Conservation (phyloP, 2,113 vertebrate species). For the Ascaphus truei region DNA sequence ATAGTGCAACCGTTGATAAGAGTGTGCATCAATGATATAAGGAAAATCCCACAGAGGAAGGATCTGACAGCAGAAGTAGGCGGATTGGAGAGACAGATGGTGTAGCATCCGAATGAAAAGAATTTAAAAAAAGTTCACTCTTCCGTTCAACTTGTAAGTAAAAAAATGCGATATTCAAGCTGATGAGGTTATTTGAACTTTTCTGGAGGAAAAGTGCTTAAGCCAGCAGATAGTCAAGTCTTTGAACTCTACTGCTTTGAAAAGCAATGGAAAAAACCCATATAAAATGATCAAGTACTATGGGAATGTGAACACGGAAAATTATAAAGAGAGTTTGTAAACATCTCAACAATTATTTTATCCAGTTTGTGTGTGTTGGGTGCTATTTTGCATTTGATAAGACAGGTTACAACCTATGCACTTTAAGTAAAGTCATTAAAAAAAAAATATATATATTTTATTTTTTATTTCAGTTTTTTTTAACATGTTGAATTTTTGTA, state of each 20-base stretch:
- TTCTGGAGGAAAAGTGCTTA: constrained; percentile 49
- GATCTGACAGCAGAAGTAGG: background rate
- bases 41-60: background rate
- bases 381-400: too few relatives aligned
- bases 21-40: background rate
- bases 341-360: background rate
- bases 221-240: constrained; percentile 43
- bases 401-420: too few relatives aligned
- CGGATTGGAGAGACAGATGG: background rate
- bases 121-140: background rate
- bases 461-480: too few relatives aligned
- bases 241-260: constrained; percentile 61
- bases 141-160: constrained; percentile 22
- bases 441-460: too few relatives aligned
- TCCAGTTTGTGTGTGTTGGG: too few relatives aligned
- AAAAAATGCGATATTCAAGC: constrained; percentile 29
- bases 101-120: constrained; percentile 25
- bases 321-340: constrained; percentile 34
- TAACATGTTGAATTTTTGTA: too few relatives aligned
- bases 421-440: too few relatives aligned
- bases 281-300: constrained; percentile 56
- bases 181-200: constrained; percentile 48
- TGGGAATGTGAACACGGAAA: constrained; percentile 48
- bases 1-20: too few relatives aligned
- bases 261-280: constrained; percentile 36